Percentiles rank a stretch among this genome's conserved stretches.
Conservation (phyloP, 2,888 invertebrate genomes). For the Bombylius discolor region DNA sequence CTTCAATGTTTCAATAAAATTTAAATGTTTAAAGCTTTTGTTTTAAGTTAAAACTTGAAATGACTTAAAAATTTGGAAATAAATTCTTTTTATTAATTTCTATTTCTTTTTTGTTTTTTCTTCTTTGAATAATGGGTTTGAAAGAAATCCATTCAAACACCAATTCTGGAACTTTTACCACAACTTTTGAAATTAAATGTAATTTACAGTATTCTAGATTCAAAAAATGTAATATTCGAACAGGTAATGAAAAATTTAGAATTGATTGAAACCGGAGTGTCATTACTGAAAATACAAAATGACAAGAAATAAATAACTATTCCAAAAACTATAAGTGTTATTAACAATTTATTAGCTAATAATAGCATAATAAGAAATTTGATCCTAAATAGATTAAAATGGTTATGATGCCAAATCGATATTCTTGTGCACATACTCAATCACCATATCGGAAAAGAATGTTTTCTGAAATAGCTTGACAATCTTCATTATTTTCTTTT, state of each 20-base stretch:
- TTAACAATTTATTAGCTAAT: slow-evolving; percentile 35
- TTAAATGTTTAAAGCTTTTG: not conserved
- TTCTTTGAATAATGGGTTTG: too few relatives aligned
- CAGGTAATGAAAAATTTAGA: slow-evolving; percentile 87
- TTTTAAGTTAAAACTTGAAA: too few relatives aligned
- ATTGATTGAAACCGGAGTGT: slow-evolving; percentile 80
- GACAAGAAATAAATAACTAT: slow-evolving; percentile 79
- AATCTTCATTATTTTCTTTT: too few relatives aligned
- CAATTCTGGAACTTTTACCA: slow-evolving; percentile 70
- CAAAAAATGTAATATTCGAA: slow-evolving; percentile 85
- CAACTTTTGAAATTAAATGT: slow-evolving; percentile 79
- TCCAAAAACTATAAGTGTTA: slow-evolving; percentile 62
- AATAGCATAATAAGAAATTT: slow-evolving; percentile 20
- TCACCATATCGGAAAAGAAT: too few relatives aligned
- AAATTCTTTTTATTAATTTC: slow-evolving; percentile 33
- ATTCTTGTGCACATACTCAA: too few relatives aligned
- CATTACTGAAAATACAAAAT: slow-evolving; percentile 47
- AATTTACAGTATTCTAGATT: slow-evolving; percentile 89
- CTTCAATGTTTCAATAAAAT: not conserved
- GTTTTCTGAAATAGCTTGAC: too few relatives aligned
- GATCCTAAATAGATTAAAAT: too few relatives aligned
- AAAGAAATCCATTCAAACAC: slow-evolving; percentile 69
- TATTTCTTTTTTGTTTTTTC: slow-evolving; percentile 55
- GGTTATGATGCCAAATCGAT: too few relatives aligned
- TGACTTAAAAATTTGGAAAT: too few relatives aligned